A percentile compares a stretch with the other conserved stretches of the same genome.
These are phyloP conservation scores for Schizaphis graminum DNA, from an alignment of 2,888 invertebrate species.

Conservation along the genomic window DNA sequence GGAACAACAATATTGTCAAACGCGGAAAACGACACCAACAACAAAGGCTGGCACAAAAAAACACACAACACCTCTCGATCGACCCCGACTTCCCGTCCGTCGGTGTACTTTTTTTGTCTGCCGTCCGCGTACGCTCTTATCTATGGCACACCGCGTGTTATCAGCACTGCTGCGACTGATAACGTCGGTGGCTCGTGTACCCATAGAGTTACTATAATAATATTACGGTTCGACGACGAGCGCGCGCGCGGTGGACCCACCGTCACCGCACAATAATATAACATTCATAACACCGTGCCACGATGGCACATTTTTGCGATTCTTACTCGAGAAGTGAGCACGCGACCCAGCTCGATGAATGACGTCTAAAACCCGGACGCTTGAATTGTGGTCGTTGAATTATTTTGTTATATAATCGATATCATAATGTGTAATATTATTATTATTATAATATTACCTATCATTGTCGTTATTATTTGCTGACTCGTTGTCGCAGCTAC, in stretches of 20 bases:
- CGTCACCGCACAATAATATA: background rate
- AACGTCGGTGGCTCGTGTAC: background rate
- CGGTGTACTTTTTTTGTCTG: background rate
- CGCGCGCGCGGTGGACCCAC: background rate
- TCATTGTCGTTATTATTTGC: background rate
- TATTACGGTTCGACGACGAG: background rate
- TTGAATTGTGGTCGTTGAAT: background rate
- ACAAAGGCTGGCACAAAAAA: background rate
- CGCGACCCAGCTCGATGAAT: background rate
- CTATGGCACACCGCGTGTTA: slow-evolving; percentile 2
- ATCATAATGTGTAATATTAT: background rate
- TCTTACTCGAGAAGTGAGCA: background rate
- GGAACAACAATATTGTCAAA: background rate
- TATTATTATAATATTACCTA: too few relatives aligned
- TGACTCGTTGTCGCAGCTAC: background rate
- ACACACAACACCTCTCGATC: background rate
- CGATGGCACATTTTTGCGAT: background rate
- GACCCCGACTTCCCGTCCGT: background rate
- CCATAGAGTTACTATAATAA: too few relatives aligned
- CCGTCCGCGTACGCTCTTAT: background rate
- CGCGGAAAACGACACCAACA: background rate
- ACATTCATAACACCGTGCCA: background rate
- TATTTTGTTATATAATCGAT: background rate
- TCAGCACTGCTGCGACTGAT: background rate
- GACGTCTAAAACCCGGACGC: background rate